Base-by-base conservation (phyloP, 2,113 vertebrate species). In the Pyxicephalus adspersus region DNA sequence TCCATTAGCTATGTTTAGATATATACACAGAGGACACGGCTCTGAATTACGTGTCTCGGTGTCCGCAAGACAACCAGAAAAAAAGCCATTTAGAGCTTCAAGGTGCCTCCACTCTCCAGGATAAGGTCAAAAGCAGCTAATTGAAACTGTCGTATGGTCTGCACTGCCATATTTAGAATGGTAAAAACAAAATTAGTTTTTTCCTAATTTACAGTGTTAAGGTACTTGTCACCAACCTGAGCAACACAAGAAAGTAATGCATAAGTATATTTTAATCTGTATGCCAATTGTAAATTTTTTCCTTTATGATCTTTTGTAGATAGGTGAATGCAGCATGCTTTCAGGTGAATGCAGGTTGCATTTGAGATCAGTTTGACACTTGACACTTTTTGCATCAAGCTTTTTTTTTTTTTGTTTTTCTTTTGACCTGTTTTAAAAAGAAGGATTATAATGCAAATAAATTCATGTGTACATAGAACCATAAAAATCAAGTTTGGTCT, bases 1-100 rank as follows among this genome's bases (percentile, higher is more conserved):
- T 55, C 29, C 76, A 79, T 79, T 68, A 79, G 64, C 64, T 50
- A 29, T 68, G 38, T 68, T 79, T 79, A 79, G 22, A 34, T 67
- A 17, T 77, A 55, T 66, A 31, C 50, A 65, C 61, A 51, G 9
- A 65, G 76, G 76, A 79, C 64, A 57, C 25, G 7, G 28, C 52
- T 38, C 76, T 31, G 76, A 78, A 38, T 78, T 38, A 58, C 67
- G 57, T 68, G 54, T 38, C 54, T 57, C 60, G 29, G 76, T 79
- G 64, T 22, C 51, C 60, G 54, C 1, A 26, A 68, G 52, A 18
- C 45, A 52, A 28, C 6, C 2, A 15, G 45, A 29, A 31, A 61
- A 55, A 60, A 79, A 79, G 20, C n/a, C 29, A 29, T 38, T 54
- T n/a, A 57, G 65, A 65, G 26, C 26, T 54, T 77, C 23, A 31